Percentiles rank a stretch among this genome's conserved stretches.
Conservation (phyloP, 1,140 invertebrate species). For the Rhagoletis pomonella region DNA sequence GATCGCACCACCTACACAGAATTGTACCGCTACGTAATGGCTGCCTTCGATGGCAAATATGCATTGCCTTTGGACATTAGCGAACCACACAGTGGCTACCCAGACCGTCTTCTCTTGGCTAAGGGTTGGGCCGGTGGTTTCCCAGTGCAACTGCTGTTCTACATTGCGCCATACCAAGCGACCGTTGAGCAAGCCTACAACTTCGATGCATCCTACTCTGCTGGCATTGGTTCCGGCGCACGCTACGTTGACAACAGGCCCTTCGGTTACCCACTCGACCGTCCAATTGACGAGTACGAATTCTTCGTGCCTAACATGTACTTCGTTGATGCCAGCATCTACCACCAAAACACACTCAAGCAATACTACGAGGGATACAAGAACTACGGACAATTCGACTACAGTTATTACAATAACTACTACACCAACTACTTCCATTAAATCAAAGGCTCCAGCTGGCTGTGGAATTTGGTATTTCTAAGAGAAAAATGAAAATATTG, state of each 20-base stretch:
- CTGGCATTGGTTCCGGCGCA: slow-evolving; percentile 68
- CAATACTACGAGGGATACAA: slow-evolving; percentile 58
- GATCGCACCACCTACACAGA: slow-evolving; percentile 74
- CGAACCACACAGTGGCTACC: slow-evolving; percentile 71
- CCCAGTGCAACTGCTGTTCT: slow-evolving; percentile 76
- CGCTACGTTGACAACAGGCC: slow-evolving; percentile 66
- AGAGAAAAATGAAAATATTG: slow-evolving; percentile 1
- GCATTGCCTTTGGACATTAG: slow-evolving; percentile 67
- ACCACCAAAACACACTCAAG: slow-evolving; percentile 74
- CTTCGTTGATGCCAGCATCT: slow-evolving; percentile 76
- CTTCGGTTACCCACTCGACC: slow-evolving; percentile 75
- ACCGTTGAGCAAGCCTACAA: slow-evolving; percentile 65
- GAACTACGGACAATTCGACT: slow-evolving; percentile 55
- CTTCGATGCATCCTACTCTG: slow-evolving; percentile 65
- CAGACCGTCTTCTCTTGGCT: slow-evolving; percentile 76
- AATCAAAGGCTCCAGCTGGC: not conserved
- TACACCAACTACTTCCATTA: slow-evolving; percentile 46
- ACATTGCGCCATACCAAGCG: slow-evolving; percentile 73
- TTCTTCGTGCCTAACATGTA: slow-evolving; percentile 74
- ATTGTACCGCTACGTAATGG: slow-evolving; percentile 73
- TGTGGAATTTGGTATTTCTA: not conserved
- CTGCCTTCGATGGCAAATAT: slow-evolving; percentile 71
- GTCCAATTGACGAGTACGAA: slow-evolving; percentile 72
- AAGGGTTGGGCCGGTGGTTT: slow-evolving; percentile 77
- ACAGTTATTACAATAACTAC: slow-evolving; percentile 48